Evolutionary conservation across 2,888 invertebrate species (phyloP).

Genomic region (Chloroclystis v-ata): DNA sequence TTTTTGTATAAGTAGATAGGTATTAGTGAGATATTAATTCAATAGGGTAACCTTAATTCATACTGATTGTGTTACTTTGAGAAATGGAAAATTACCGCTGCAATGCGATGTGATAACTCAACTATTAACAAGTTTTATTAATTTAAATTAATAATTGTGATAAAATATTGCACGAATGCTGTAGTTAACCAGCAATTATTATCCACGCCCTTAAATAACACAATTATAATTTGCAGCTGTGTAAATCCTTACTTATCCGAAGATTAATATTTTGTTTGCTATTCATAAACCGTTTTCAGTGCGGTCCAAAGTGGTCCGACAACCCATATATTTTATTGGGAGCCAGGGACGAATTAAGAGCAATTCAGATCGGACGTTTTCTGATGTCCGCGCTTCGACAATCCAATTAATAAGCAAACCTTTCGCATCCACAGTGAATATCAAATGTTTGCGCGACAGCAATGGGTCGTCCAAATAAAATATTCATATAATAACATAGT

Average conservation of each 20-base stretch:
- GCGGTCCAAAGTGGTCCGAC: slow-evolving; percentile 37
- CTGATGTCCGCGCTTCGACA: slow-evolving; percentile 57
- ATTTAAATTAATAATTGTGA: no score
- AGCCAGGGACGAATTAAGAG: slow-evolving; percentile 56
- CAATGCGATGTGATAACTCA: no score
- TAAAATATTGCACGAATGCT: no score
- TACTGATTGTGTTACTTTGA: no score
- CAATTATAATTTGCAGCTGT: slow-evolving; percentile 23
- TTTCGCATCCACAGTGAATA: slow-evolving; percentile 69
- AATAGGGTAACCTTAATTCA: no score
- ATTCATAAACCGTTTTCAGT: slow-evolving; percentile 49
- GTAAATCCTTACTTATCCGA: slow-evolving; percentile 28
- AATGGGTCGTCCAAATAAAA: slow-evolving; percentile 66
- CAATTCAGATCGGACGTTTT: slow-evolving; percentile 64
- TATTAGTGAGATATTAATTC: no score
- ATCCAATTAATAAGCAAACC: slow-evolving; percentile 73
- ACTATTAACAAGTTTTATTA: no score
- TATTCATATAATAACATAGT: slow-evolving; percentile 65
- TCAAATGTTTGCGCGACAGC: slow-evolving; percentile 60
- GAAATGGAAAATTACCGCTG: no score
- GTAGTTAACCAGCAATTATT: no score
- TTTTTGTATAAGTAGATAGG: no score
- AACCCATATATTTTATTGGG: slow-evolving; percentile 53
- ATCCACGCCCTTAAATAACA: not conserved
- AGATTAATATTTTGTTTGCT: slow-evolving; percentile 49